Base-by-base conservation (phyloP, 2,113 vertebrate genomes). In the Aspiorhynchus laticeps region DNA sequence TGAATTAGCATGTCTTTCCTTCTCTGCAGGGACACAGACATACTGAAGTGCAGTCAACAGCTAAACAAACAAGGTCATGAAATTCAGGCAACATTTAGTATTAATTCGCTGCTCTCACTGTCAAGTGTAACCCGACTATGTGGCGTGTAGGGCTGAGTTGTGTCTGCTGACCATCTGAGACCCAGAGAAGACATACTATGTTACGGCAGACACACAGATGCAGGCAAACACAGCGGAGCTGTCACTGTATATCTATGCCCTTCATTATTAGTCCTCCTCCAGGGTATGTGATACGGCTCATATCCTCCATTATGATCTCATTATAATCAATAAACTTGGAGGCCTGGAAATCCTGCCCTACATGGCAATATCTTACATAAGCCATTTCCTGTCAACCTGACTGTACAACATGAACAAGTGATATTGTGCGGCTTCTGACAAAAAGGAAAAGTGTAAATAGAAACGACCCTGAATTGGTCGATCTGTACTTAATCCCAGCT, bases 191-290 rank as follows among this genome's bases (percentile, higher is more conserved):
- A 85, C 84, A 73, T 48, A 28, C 21, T 80, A 56, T 41, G 74
- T 83, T 28, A 87, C 80, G 86, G 80, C 83, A 80, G 85, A 80
- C 61, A 36, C 41, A 79, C 33, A 8, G 28, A 88, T 81, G 65
- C 78, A 69, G 36, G 46, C 71, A 79, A 85, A 86, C 71, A 73
- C 59, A 28, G 80, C 82, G 1, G 6, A 86, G 79, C 79, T 26
- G 84, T 87, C 88, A 17, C 82, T 15, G 17, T 65, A 11, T 69
- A 83, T 88, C 83, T 76, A 83, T 85, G 75, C 36, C 63, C 21
- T 82, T 91, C 86, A 83, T 92, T 93, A 91, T n/a, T 38, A 33
- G 14, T 90, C 85, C 85, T 90, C 90, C 85, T 90, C 90, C 85
- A 86, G 90, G 51, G 85, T 36, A n/a, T 56, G 80, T 90, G 84